phyloP scores from a whole-genome alignment of 2,888 invertebrate species.

The Ornithoptera alexandrae region DNA sequence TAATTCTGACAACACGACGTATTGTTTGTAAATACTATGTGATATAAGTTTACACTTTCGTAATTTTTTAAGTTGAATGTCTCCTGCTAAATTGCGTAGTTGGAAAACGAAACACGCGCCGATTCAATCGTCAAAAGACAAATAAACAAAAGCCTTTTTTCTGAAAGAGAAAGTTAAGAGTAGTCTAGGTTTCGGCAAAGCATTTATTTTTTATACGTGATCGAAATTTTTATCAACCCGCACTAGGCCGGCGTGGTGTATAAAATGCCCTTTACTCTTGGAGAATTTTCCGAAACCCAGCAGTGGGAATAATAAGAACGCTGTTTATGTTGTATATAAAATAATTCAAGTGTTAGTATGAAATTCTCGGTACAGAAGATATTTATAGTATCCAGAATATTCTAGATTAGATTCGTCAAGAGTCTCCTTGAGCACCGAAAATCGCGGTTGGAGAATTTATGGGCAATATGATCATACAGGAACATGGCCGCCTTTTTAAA shows the following conservation, averaged over 20 bases:
- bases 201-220: constrained; percentile 3
- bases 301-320: too few species aligned
- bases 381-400: constrained; percentile 2
- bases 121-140: not conserved
- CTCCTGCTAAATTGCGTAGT: constrained; percentile 8
- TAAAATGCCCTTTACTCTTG: too few species aligned
- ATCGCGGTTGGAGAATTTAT: not conserved
- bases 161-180: not conserved
- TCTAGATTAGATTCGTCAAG: constrained; percentile 1
- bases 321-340: too few species aligned
- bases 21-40: not conserved
- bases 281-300: too few species aligned
- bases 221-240: not conserved
- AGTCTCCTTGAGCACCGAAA: not conserved
- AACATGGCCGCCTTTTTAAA: not conserved
- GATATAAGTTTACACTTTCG: not conserved
- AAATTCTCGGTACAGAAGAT: not conserved
- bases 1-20: not conserved
- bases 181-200: not conserved
- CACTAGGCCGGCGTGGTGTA: too few species aligned
- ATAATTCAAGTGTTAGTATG: not conserved
- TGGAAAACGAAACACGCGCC: constrained; percentile 10
- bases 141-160: constrained; percentile 7
- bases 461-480: not conserved
- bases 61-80: not conserved